Conservation (phyloP, 2,797 vertebrate genomes). For the Gephyroberyx darwinii region DNA sequence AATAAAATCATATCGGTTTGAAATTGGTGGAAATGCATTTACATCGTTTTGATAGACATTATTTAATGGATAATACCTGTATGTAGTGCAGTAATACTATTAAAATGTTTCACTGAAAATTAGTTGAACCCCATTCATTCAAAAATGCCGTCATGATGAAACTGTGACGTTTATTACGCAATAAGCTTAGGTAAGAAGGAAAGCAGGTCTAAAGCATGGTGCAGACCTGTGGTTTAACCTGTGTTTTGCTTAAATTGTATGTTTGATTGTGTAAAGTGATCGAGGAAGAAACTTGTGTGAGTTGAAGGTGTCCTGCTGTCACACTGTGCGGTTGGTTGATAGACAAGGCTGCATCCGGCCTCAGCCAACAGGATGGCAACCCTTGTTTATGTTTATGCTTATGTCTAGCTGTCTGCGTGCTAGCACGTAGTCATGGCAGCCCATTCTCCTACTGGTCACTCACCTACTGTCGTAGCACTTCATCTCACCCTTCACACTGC, state of each 20-base stretch:
- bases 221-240: neutral
- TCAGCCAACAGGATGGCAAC: neutral
- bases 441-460: neutral
- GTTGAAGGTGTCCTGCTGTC: slow-evolving; percentile 1
- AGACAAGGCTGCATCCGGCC: neutral
- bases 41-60: neutral
- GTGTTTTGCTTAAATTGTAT: no score
- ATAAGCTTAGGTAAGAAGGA: neutral
- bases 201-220: neutral
- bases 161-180: no score
- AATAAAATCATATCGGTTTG: no score
- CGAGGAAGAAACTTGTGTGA: neutral
- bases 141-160: no score
- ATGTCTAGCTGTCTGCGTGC: neutral
- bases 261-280: neutral
- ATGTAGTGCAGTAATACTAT: neutral
- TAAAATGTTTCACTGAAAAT: neutral
- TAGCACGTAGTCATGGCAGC: neutral
- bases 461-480: neutral
- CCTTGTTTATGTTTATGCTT: neutral
- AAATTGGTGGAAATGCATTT: neutral
- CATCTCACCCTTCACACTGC: neutral
- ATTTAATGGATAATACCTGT: no score
- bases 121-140: neutral
- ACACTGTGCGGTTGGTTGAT: neutral